Base-by-base conservation (phyloP, 2,888 invertebrate genomes). In the Pterobdella sp. region DNA sequence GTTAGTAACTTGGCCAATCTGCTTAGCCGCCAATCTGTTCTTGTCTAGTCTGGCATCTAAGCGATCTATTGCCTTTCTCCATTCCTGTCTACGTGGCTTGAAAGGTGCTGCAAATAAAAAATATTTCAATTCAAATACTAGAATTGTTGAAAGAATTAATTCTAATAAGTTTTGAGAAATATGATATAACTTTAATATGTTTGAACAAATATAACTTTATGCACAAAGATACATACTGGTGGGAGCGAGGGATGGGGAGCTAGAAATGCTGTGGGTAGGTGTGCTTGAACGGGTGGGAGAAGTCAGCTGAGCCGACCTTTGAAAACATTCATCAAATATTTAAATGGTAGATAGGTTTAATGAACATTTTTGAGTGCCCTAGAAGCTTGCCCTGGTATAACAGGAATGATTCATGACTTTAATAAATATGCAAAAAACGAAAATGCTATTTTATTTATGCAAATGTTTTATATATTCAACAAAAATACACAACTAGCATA, bases 1-100 rank as follows among this genome's bases (percentile, higher is more conserved):
- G 29, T 86, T 86, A 67, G 86, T 87, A 34, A 88, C 86, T 76
- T 85, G 86, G 0, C 91, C 91, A 77, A 91, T 90, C 63, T 90
- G 86, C 79, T 75, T 73, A 22, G 31, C n/a, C 49, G 35, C 52
- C 35, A 7, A 26, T 14, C 60, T 4, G n/a, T 22, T 26, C 60
- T 22, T 56, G 60, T 56, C 60, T 56, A 56, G 60, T 26, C 60
- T 26, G n/a, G n/a, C 26, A 26, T 56, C 60, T 22, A 56, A n/a
- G 26, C 60, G 3, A 4, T 56, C 60, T 26, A 56, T 26, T n/a
- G 60, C 60, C 60, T n/a, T 56, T 3, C 60, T 4, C 60, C 60
- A 56, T 26, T 22, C 60, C 26, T 56, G 60, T 4, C 4, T 22
- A 3, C 60, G 4, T 3, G 60, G 60, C n/a, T n/a, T 56, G 60